These are phyloP conservation scores for Acipenser ruthenus DNA, from an alignment of 2,797 vertebrate genomes.

Conservation along the genomic window DNA sequence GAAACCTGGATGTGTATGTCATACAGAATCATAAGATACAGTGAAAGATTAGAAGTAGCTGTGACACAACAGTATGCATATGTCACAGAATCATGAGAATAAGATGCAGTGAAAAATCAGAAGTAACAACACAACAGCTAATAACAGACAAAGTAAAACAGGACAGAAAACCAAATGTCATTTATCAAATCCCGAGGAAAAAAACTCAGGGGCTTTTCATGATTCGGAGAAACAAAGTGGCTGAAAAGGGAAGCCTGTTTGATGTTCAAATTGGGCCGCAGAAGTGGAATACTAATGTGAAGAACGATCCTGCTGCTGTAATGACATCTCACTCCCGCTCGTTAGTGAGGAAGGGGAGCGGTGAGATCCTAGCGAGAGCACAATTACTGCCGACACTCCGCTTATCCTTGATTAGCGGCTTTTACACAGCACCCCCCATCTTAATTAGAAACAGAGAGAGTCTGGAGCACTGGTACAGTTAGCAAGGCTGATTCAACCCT, in stretches of 20 bases:
- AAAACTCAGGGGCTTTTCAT: not conserved
- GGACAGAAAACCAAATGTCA: not conserved
- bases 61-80: no score
- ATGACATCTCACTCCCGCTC: not conserved
- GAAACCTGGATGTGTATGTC: no score
- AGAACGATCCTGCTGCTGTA: not conserved
- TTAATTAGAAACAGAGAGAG: not conserved
- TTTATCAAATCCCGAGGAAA: not conserved
- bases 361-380: not conserved
- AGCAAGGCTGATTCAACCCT: not conserved
- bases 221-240: not conserved
- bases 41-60: no score
- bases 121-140: no score
- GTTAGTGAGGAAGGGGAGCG: not conserved
- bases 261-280: not conserved
- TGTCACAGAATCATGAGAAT: no score
- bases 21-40: no score
- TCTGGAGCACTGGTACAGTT: not conserved
- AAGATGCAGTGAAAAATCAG: no score
- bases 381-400: not conserved
- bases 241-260: constrained; percentile 2
- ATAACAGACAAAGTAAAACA: no score
- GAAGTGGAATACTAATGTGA: not conserved
- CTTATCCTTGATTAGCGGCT: not conserved
- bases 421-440: not conserved